Conservation (phyloP, 2,113 vertebrate genomes). For the Muntiacus muntjak region DNA sequence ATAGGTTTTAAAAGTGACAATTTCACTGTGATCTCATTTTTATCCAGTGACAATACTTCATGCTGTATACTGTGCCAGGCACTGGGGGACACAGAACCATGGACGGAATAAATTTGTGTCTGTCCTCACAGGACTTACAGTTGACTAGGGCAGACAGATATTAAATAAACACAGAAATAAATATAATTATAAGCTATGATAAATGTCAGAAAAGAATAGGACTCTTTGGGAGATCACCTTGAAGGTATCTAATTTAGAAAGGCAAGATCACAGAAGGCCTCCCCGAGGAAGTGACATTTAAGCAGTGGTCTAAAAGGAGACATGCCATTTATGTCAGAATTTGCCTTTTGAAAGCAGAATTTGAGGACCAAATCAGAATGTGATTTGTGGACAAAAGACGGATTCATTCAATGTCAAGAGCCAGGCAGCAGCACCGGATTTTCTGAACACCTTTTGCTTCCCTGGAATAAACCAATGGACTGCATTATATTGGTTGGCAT, state of each 20-base stretch:
- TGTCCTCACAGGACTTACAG: background rate
- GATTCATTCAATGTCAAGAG: conserved; percentile 17
- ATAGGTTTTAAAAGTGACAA: background rate
- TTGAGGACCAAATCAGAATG: conserved; percentile 24
- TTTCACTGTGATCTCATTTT: background rate
- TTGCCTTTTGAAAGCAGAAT: conserved; percentile 6
- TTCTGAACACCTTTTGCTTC: background rate
- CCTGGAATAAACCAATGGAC: background rate
- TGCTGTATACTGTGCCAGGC: background rate
- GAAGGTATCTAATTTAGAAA: background rate
- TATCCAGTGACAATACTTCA: background rate
- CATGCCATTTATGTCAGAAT: conserved; percentile 20
- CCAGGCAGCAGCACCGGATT: background rate
- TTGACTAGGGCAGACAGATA: background rate
- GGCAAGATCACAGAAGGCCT: background rate
- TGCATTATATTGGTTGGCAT: conserved; percentile 43
- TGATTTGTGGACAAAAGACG: conserved; percentile 45
- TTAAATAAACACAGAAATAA: background rate
- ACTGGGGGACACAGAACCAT: background rate
- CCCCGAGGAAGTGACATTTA: background rate
- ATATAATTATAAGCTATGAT: background rate
- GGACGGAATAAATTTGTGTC: background rate
- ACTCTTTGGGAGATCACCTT: background rate
- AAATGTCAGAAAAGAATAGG: background rate
- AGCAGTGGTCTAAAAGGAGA: background rate